Evolutionary conservation across 2,797 vertebrate genomes (phyloP), one percentile per base, ranked within the genome.

Genomic region (Neostethus bicornis): DNA sequence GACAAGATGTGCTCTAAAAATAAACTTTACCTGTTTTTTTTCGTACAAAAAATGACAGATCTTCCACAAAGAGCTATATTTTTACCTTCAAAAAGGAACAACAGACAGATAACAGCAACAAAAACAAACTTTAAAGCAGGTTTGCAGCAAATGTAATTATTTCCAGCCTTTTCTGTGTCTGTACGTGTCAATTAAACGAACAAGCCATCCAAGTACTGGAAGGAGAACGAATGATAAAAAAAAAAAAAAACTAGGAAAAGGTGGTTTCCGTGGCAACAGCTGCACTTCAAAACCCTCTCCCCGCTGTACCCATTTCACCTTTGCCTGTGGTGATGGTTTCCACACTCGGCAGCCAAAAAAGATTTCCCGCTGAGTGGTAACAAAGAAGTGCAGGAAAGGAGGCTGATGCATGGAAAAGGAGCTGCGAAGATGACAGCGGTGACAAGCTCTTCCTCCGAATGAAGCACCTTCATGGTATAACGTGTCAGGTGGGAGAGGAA

Each of bases 251-350:
- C 53, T 52, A 64, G 69, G 55, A 77, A 74, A 81, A 85, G 77
- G 76, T 83, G 85, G 86, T 88, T 84, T 80, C 81, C 77, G 75
- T 71, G 79, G 75, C 72, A 73, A 88, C 84, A 10, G 16, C 29
- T 58, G 50, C 54, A 61, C 67, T 73, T 60, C 57, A 21, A 70
- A 73, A 50, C 66, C 42, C 48, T 49, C 37, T 42, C 45, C 54
- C 53, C 1, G 51, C 70, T 47, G 58, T 53, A 70, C 50, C 59
- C 44, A 34, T 65, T 65, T 81, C 75, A 71, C 75, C 73, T 73
- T 47, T 67, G 68, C 66, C 74, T 68, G 70, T 25, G 29, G 77
- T 63, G 75, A 63, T 57, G 57, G 68, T 66, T 83, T 78, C 39
- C 69, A 70, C 70, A 45, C 71, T 17, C 60, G 16, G 39, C 60